Conservation (phyloP, 2,113 vertebrate genomes). For the Hylia prasina region DNA sequence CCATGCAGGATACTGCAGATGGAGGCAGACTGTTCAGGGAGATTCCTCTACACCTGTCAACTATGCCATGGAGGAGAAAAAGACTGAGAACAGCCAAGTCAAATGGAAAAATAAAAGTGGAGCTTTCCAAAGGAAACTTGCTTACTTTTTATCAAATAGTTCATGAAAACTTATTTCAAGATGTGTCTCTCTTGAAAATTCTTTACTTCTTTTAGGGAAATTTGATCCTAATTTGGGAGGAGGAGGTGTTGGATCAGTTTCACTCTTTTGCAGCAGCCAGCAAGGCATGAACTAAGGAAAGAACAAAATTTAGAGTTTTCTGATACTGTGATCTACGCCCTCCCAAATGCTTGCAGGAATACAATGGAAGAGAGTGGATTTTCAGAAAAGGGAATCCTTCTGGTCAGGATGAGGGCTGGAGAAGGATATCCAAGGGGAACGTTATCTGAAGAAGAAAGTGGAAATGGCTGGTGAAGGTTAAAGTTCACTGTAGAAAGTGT, state of each 20-base stretch:
- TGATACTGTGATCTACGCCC: neutral
- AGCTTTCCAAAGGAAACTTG: neutral
- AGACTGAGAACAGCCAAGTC: neutral
- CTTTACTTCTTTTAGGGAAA: neutral
- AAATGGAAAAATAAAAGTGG: neutral
- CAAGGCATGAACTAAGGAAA: neutral
- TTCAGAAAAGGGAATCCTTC: neutral
- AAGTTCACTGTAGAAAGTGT: neutral
- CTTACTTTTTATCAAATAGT: neutral
- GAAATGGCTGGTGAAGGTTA: neutral
- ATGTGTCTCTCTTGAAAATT: neutral
- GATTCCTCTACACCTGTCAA: neutral
- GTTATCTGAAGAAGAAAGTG: neutral
- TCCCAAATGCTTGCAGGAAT: neutral
- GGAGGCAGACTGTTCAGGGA: neutral
- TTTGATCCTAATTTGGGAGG: neutral
- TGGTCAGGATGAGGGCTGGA: neutral
- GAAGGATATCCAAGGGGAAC: neutral
- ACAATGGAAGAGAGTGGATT: neutral
- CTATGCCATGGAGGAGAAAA: neutral
- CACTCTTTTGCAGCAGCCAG: neutral
- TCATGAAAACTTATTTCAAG: neutral
- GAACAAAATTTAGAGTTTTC: neutral
- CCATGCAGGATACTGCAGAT: neutral
- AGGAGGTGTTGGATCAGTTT: neutral